Percentiles rank a stretch among this genome's conserved stretches.
phyloP scores from a whole-genome alignment of 1,140 invertebrate genomes.

The Antheraea mylitta region DNA sequence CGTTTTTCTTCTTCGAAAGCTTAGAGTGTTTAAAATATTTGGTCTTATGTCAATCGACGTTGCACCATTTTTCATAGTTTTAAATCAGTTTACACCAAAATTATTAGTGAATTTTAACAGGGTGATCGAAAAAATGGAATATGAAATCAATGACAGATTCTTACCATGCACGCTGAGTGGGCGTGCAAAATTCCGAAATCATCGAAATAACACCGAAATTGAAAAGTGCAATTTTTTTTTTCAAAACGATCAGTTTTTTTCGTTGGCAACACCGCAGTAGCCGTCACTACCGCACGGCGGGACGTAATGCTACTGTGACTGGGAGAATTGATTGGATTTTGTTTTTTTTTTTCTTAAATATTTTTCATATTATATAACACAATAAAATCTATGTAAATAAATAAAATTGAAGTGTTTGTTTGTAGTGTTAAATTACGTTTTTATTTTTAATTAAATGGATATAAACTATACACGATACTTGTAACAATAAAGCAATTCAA shows the following conservation, averaged over 20 bases:
- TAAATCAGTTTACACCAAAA: no score
- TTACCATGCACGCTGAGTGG: constrained; percentile 28
- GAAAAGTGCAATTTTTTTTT: constrained; percentile 45
- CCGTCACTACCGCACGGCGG: constrained; percentile 40
- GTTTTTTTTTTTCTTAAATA: constrained; percentile 9
- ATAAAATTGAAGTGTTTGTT: no score
- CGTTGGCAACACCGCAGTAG: constrained; percentile 38
- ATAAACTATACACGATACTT: no score
- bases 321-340: constrained; percentile 38
- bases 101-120: no score
- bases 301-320: constrained; percentile 48
- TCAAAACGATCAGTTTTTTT: constrained; percentile 54
- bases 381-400: no score
- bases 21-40: no score
- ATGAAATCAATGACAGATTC: not conserved
- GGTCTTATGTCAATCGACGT: no score
- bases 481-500: no score
- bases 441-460: no score
- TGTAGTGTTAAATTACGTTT: no score
- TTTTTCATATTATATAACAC: constrained; percentile 9
- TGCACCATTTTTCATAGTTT: no score
- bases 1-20: no score
- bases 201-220: constrained; percentile 44
- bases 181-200: constrained; percentile 40
- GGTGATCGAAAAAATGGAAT: not conserved